These are phyloP conservation scores for Autographa pulchrina DNA, from an alignment of 2,888 invertebrate genomes.

Conservation along the genomic window DNA sequence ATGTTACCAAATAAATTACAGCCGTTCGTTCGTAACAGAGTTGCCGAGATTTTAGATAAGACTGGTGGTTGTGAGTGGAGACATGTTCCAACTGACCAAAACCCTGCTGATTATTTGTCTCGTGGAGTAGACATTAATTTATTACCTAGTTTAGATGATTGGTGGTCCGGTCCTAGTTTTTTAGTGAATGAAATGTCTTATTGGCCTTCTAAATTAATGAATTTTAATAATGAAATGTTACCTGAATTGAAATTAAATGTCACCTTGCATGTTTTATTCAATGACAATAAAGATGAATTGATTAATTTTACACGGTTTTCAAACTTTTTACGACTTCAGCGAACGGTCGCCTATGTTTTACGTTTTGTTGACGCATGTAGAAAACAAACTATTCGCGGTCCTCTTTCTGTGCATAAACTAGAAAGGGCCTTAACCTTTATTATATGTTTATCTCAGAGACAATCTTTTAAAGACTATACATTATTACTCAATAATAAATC, in stretches of 20 bases:
- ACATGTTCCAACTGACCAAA: background rate
- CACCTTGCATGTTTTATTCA: background rate
- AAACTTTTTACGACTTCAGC: slow-evolving; percentile 5
- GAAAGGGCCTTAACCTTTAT: slow-evolving; percentile 10
- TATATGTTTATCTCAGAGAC: too few relatives aligned
- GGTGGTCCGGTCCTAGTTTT: slow-evolving; percentile 17
- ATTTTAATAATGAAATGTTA: slow-evolving; percentile 3
- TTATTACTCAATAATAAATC: too few relatives aligned
- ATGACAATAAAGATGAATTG: background rate
- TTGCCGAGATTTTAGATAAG: slow-evolving; percentile 6
- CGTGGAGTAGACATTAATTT: slow-evolving; percentile 10
- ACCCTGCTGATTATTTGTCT: background rate
- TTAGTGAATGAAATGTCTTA: slow-evolving; percentile 5
- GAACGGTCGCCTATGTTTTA: background rate
- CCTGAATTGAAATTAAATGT: slow-evolving; percentile 12
- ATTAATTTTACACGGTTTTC: slow-evolving; percentile 13
- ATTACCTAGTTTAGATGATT: background rate
- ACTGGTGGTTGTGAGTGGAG: background rate
- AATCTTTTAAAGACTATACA: too few relatives aligned
- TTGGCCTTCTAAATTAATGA: slow-evolving; percentile 16
- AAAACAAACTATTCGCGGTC: background rate
- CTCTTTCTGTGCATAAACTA: slow-evolving; percentile 9
- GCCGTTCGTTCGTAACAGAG: slow-evolving; percentile 11
- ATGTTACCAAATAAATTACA: slow-evolving; percentile 12
- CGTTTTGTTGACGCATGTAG: slow-evolving; percentile 12